Base-by-base conservation (phyloP, 2,113 vertebrate genomes). In the Prolemur simus region DNA sequence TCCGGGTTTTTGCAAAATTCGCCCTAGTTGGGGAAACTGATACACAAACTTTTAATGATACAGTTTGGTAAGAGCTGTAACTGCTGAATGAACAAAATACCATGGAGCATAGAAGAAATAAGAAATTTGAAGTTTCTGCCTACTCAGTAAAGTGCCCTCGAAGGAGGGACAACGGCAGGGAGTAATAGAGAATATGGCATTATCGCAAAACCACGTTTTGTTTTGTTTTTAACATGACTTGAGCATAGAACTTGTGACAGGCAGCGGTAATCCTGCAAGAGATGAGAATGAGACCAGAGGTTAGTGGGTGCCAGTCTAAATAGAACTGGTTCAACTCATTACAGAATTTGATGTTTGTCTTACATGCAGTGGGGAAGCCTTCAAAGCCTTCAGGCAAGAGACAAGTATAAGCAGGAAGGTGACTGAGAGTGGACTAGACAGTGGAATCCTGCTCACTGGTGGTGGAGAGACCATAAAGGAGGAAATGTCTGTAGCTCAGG, bases 221-320 rank as follows among this genome's bases (percentile, higher is more conserved):
- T 89, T 66, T 66, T 78, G 49, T 80, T 91, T 96, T 91, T 87
- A 93, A 69, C 47, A 9, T 49, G 47, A 84, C 8, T n/a, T 10
- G 49, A 68, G 73, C 47, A 78, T 5, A 91, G 23, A 87, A 39
- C 63, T 71, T 63, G 49, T 4, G 12, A 64, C 20, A 89, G 42
- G 18, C 63, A 95, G 42, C 80, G 54, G 37, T 66, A 47, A 85
- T 34, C 58, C 74, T 66, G n/a, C 6, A 71, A 64, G 39, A 92
- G 25, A 87, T 9, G 58, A 86, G 87, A 91, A 60, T 27, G 81
- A 89, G 63, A 91, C 11, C 20, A 96, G 85, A 88, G 29, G 88
- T 88, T 37, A 92, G n/a, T 60, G 21, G 7, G 42, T 49, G 23
- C 2, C 60, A 82, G 47, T 69, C 32, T n/a, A 63, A 7, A 32